Conservation (phyloP, 2,888 invertebrate genomes). For the Ormyrus thymus region DNA sequence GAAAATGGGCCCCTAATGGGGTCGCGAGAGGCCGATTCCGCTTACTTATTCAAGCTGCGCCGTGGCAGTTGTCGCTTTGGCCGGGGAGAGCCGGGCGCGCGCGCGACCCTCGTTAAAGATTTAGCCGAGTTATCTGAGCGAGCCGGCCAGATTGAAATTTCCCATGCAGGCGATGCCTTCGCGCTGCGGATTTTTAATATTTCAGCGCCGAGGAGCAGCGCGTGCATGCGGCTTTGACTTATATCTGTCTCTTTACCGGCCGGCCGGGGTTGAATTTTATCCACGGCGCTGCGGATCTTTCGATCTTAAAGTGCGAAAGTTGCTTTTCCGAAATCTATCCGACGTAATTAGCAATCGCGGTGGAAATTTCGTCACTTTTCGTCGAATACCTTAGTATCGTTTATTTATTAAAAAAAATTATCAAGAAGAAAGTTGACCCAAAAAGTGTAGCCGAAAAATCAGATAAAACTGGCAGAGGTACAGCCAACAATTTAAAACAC, state of each 20-base stretch:
- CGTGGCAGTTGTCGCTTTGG: slow-evolving; percentile 13
- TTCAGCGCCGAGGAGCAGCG: slow-evolving; percentile 46
- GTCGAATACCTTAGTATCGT: no score
- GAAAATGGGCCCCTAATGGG: slow-evolving; percentile 66
- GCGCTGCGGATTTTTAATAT: slow-evolving; percentile 62
- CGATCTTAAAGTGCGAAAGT: no score
- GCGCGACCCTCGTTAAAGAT: slow-evolving; percentile 72
- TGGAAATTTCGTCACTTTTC: no score
- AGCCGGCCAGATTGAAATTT: slow-evolving; percentile 72
- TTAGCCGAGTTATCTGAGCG: slow-evolving; percentile 71
- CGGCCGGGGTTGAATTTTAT: slow-evolving; percentile 8
- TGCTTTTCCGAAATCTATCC: no score
- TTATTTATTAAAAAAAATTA: no score
- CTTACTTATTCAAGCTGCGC: slow-evolving; percentile 69
- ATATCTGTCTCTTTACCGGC: slow-evolving; percentile 29
- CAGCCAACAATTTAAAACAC: no score
- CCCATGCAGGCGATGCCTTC: slow-evolving; percentile 64
- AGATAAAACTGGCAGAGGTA: no score
- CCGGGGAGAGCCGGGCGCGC: slow-evolving; percentile 3
- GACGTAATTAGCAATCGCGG: no score
- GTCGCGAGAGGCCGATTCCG: slow-evolving; percentile 65
- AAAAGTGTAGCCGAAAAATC: no score
- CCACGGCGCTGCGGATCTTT: no score
- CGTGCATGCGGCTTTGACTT: slow-evolving; percentile 41
- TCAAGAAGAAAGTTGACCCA: no score